Base-by-base conservation (phyloP, 2,797 vertebrate species). In the Chaetodon trifasciatus region DNA sequence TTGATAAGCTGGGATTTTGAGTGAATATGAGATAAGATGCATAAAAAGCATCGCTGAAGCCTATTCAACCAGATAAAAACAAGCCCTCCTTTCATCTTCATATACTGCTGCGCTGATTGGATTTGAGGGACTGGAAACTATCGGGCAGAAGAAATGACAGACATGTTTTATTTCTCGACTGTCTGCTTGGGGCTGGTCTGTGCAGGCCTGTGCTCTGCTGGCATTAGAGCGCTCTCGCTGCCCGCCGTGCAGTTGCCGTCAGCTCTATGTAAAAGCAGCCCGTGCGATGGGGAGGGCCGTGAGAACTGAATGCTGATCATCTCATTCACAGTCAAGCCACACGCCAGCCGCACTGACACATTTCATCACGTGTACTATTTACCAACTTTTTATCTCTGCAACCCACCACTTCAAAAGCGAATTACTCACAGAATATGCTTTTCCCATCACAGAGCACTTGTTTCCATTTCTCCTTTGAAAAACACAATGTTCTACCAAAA, bases 251-350 rank as follows among this genome's bases (percentile, higher is more conserved):
- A 56, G 86, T 68, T 52, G 83, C 84, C 72, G 76, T 84, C 89
- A 81, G 85, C 86, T 85, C 88, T 83, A 83, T 89, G 89, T 92
- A 92, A 89, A 90, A 92, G 88, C 90, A 91, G 85, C 78, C 80
- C 89, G 88, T 85, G 92, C 92, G 92, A 89, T 90, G 68, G 86
- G 76, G 82, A 79, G 79, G 67, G 81, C 84, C 86, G 78, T 86
- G 84, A 64, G 86, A 74, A 53, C 84, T 86, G 91, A 93, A 93
- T 93, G 86, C 91, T 86, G 90, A 94, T 90, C 78, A 62, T 72
- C 85, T 88, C 86, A 92, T 94, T 92, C 82, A 74, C 79, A 93
- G 78, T 89, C 90, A 24, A 60, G 71, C 80, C 80, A 73, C 86
- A 87, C 57, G 61, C 19, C 79, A 76, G 84, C 70, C 81, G 79